Evolutionary conservation across 2,797 vertebrate species (phyloP).

Genomic region (Phaenicophaeus curvirostris): DNA sequence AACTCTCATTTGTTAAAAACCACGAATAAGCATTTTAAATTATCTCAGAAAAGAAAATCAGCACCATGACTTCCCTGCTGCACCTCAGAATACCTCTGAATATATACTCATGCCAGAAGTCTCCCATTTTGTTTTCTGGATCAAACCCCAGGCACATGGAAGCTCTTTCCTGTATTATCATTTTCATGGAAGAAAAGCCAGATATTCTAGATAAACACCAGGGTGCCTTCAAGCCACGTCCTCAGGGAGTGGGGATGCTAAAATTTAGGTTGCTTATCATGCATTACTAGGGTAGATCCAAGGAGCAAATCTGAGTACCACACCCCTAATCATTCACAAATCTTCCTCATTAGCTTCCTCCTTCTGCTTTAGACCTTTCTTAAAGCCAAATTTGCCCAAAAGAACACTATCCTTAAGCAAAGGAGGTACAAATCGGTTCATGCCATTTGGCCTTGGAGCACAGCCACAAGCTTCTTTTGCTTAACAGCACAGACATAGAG

Average conservation of each 20-base stretch:
- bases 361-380: background rate
- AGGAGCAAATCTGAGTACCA: background rate
- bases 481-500: background rate
- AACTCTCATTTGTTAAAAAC: background rate
- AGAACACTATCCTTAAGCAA: background rate
- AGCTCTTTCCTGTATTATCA: background rate
- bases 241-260: background rate
- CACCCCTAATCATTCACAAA: fast-evolving
- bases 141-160: fast-evolving
- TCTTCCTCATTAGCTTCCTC: background rate
- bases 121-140: background rate
- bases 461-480: background rate
- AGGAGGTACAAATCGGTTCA: background rate
- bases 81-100: background rate
- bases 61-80: background rate
- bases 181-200: background rate
- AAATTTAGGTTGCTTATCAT: background rate
- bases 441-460: fast-evolving
- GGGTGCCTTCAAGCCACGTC: background rate
- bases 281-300: fast-evolving
- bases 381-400: background rate
- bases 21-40: background rate
- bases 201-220: background rate
- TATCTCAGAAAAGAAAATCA: background rate
- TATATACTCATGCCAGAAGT: background rate